These are phyloP conservation scores for Sarcophilus harrisii DNA, from an alignment of 2,797 vertebrate species.

Conservation along the genomic window DNA sequence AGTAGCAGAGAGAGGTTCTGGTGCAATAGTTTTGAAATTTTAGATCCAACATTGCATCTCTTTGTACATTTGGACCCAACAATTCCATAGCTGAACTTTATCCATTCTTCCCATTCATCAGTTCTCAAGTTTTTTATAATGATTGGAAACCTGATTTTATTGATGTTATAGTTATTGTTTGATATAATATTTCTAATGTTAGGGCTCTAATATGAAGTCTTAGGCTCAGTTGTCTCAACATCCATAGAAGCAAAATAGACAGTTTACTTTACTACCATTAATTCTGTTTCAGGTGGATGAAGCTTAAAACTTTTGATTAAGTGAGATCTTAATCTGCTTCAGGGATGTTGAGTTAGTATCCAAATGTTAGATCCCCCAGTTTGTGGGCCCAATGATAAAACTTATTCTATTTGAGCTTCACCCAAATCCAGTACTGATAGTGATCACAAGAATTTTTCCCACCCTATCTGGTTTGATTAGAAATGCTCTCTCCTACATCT, in stretches of 20 bases:
- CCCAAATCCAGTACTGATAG: background rate
- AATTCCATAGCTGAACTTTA: background rate
- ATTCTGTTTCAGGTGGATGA: background rate
- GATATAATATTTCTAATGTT: background rate
- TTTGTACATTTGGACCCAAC: background rate
- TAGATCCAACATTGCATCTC: background rate
- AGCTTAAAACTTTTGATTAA: background rate
- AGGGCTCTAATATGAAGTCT: background rate
- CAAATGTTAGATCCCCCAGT: background rate
- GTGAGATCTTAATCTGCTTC: background rate
- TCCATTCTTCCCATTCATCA: background rate
- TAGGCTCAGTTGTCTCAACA: background rate
- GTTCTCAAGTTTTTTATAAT: background rate
- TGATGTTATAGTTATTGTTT: background rate
- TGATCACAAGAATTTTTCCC: background rate
- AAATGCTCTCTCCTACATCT: background rate
- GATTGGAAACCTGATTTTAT: background rate
- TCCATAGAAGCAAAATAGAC: background rate
- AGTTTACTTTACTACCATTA: background rate
- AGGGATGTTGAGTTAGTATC: background rate
- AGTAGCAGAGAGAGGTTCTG: background rate
- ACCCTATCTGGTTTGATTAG: background rate
- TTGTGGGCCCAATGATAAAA: background rate
- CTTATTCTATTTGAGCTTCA: background rate
- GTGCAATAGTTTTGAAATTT: background rate